These are phyloP conservation scores for Callithrix jacchus DNA, from an alignment of 2,113 vertebrate species.

Conservation along the genomic window DNA sequence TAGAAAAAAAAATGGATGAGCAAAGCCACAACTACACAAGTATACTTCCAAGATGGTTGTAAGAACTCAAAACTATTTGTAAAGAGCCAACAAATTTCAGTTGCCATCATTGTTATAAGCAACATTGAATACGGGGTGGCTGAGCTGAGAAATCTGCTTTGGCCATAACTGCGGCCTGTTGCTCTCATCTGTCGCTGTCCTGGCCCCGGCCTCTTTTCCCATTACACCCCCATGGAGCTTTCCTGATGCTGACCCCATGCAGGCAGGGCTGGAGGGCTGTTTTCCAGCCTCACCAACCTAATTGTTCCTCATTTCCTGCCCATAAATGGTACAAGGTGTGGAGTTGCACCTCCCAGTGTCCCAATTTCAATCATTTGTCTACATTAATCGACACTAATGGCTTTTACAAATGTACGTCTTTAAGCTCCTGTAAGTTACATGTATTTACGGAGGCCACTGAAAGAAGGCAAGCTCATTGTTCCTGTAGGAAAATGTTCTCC, in stretches of 20 bases:
- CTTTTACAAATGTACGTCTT: constrained; percentile 80
- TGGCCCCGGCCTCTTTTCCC: constrained; percentile 49
- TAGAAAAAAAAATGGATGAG: neutral
- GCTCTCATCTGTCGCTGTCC: neutral
- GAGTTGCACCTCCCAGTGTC: constrained; percentile 77
- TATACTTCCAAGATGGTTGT: neutral
- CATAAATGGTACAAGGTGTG: constrained; percentile 87
- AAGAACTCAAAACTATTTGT: neutral
- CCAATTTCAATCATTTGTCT: constrained; percentile 85
- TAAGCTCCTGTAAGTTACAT: constrained; percentile 60
- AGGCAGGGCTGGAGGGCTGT: constrained; percentile 59
- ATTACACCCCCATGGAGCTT: constrained; percentile 68
- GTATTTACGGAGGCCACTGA: constrained; percentile 69
- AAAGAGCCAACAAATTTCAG: neutral
- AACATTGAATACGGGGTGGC: neutral
- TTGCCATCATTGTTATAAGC: neutral
- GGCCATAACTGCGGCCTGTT: neutral
- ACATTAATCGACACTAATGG: constrained; percentile 80
- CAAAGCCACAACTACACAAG: neutral
- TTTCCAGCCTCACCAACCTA: constrained; percentile 83
- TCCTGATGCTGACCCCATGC: constrained; percentile 77
- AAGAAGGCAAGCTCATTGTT: constrained; percentile 59
- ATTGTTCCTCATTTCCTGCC: constrained; percentile 88
- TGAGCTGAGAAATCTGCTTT: constrained; percentile 28
- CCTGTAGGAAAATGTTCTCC: constrained; percentile 62